A percentile compares a stretch with the other conserved stretches of the same genome.
These are phyloP conservation scores for Tineola bisselliella DNA, from an alignment of 2,888 invertebrate genomes.

Conservation along the genomic window DNA sequence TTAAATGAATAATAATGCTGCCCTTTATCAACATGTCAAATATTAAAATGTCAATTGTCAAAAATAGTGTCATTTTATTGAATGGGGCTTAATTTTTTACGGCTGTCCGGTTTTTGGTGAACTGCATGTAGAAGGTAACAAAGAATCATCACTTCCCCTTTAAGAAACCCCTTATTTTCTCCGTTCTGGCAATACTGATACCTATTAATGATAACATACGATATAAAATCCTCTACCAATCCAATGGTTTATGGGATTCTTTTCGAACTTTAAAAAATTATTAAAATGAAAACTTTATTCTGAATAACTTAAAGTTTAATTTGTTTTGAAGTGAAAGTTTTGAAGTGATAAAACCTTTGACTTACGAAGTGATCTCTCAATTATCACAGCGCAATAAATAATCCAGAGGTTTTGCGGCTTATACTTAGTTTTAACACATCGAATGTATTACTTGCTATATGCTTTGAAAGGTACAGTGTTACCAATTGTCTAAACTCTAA, in stretches of 20 bases:
- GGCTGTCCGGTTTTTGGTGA: constrained; percentile 47
- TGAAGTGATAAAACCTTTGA: constrained; percentile 33
- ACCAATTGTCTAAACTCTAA: too few species aligned
- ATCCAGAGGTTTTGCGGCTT: neutral
- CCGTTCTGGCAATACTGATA: too few species aligned
- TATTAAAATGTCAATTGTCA: constrained; percentile 5
- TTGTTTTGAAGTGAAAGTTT: neutral
- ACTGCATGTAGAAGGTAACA: constrained; percentile 21
- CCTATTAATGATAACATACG: neutral
- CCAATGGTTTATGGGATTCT: neutral
- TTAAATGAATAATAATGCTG: neutral
- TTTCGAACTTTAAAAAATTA: neutral
- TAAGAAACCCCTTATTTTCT: neutral
- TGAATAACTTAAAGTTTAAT: neutral
- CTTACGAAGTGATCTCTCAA: constrained; percentile 41
- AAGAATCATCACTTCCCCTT: constrained; percentile 12
- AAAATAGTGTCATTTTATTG: constrained; percentile 21
- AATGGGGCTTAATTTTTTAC: constrained; percentile 63
- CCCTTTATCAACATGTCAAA: neutral
- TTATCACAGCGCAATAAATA: constrained; percentile 41
- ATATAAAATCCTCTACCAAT: neutral
- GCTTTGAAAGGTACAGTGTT: too few species aligned
- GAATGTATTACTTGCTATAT: too few species aligned
- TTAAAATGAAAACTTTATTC: neutral
- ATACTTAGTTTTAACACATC: neutral